Percentiles rank a stretch among this genome's conserved stretches.
phyloP scores from a whole-genome alignment of 2,113 vertebrate genomes.

The Hiodon tergisus region DNA sequence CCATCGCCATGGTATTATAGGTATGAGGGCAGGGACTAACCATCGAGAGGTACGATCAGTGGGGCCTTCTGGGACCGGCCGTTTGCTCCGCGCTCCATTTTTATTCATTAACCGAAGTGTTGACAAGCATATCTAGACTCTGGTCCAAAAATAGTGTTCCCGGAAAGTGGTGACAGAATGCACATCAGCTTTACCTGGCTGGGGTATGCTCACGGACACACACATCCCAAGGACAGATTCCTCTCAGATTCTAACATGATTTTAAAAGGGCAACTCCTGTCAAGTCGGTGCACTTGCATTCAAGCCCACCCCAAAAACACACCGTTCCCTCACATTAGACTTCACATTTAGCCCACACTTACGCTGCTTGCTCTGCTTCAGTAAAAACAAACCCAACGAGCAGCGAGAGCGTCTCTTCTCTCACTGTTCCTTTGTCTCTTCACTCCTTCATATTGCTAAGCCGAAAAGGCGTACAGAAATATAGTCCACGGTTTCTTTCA shows the following conservation, averaged over 20 bases:
- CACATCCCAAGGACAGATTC: neutral
- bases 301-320: too few relatives aligned
- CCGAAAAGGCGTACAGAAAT: too few relatives aligned
- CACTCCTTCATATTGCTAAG: too few relatives aligned
- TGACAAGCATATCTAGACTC: constrained; percentile 10
- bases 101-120: constrained; percentile 12
- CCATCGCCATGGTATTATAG: too few relatives aligned
- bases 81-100: constrained; percentile 9
- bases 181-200: neutral
- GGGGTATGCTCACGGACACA: neutral
- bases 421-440: too few relatives aligned
- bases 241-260: neutral
- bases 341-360: too few relatives aligned
- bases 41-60: too few relatives aligned
- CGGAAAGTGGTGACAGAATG: neutral
- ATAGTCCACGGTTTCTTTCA: too few relatives aligned
- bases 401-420: too few relatives aligned
- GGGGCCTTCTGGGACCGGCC: neutral
- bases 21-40: too few relatives aligned
- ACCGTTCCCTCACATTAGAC: too few relatives aligned
- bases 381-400: neutral
- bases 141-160: neutral
- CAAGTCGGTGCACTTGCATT: neutral
- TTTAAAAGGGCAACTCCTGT: neutral
- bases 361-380: neutral